Evolutionary conservation across 1,140 invertebrate genomes (phyloP).

Genomic region (Pseudomyrmex pallidus): DNA sequence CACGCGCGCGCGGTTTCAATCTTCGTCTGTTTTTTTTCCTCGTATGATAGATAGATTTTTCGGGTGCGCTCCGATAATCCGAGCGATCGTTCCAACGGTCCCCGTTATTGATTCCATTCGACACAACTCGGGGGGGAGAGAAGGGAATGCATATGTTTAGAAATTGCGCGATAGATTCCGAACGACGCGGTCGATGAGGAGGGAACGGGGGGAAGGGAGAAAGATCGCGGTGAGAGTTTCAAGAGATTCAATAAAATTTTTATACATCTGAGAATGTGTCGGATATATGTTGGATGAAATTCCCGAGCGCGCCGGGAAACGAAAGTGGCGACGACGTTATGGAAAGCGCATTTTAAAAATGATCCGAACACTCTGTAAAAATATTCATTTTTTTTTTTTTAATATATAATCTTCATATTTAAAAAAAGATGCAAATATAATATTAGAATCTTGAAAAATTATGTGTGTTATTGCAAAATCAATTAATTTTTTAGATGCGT

Average conservation of each 20-base stretch:
- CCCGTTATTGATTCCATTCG: slow-evolving; percentile 28
- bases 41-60: slow-evolving; percentile 72
- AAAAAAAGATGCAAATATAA: too few species aligned
- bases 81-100: slow-evolving; percentile 60
- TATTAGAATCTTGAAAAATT: too few species aligned
- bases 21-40: not conserved
- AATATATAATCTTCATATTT: too few species aligned
- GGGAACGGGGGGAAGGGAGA: not conserved
- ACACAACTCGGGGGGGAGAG: not conserved
- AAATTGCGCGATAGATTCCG: slow-evolving; percentile 24
- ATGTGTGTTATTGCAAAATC: too few species aligned
- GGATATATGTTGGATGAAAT: not conserved
- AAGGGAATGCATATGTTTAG: slow-evolving; percentile 35
- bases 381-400: too few species aligned
- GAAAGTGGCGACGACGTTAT: too few species aligned
- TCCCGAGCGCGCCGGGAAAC: too few species aligned
- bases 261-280: not conserved
- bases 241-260: slow-evolving; percentile 8
- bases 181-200: slow-evolving; percentile 5
- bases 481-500: too few species aligned
- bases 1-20: slow-evolving; percentile 54
- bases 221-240: not conserved
- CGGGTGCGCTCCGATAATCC: slow-evolving; percentile 76
- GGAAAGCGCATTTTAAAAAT: too few species aligned
- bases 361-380: too few species aligned